phyloP scores from a whole-genome alignment of 2,888 invertebrate genomes.

The Oasisia sp. region DNA sequence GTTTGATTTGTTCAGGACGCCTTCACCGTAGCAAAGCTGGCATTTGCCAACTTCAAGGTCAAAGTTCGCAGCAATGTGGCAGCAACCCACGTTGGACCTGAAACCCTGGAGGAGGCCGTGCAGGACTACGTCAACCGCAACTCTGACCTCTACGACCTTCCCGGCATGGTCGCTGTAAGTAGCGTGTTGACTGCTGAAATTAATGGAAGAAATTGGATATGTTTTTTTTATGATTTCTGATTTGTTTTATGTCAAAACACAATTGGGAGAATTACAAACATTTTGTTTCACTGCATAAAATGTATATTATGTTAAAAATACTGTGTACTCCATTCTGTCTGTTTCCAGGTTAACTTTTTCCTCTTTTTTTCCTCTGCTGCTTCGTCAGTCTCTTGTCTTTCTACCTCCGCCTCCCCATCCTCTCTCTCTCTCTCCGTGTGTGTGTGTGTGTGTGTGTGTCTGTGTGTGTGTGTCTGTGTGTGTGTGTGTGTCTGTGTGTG shows the following conservation, averaged over 20 bases:
- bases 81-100: conserved; percentile 61
- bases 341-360: no score
- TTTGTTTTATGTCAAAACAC: not conserved
- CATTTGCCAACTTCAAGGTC: conserved; percentile 65
- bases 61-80: conserved; percentile 63
- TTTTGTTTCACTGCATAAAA: no score
- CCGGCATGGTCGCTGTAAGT: conserved; percentile 61
- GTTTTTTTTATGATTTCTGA: not conserved
- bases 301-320: no score
- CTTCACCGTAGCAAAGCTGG: conserved; percentile 61
- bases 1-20: conserved; percentile 55
- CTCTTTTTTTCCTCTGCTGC: no score
- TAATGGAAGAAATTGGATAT: not conserved
- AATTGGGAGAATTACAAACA: not conserved
- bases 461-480: no score
- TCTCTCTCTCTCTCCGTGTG: no score
- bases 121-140: conserved; percentile 66
- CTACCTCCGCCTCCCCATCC: no score
- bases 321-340: no score
- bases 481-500: no score
- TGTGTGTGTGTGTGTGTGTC: no score
- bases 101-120: conserved; percentile 64
- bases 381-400: no score
- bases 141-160: conserved; percentile 63
- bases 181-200: not conserved